Conservation (phyloP, 2,113 vertebrate genomes). For the Typhlomys cinereus region DNA sequence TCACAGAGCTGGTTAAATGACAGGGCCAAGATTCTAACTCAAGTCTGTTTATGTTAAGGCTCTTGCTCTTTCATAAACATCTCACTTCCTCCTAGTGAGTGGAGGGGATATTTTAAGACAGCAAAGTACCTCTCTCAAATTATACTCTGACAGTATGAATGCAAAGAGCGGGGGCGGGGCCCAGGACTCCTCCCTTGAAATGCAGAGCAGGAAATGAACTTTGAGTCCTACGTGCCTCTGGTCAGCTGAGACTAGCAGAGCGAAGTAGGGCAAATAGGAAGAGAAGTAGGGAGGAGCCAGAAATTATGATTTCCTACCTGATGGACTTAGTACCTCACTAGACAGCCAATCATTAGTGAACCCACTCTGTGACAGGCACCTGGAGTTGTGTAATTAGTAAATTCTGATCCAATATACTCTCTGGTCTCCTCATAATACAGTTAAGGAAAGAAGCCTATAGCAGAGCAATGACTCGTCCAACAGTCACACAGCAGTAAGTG, state of each 20-base stretch:
- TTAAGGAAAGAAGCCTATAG: neutral
- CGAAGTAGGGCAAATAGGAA: neutral
- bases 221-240: neutral
- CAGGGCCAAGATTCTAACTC: neutral
- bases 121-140: conserved; percentile 25
- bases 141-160: neutral
- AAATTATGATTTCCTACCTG: neutral
- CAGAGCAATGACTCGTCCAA: neutral
- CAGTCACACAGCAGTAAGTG: neutral
- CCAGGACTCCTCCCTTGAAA: neutral
- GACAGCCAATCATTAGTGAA: neutral
- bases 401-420: neutral
- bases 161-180: neutral
- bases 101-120: neutral
- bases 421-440: neutral
- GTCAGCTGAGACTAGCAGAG: neutral
- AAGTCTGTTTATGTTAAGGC: neutral
- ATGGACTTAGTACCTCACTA: neutral
- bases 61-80: neutral
- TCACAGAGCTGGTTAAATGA: neutral
- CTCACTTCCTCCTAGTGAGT: neutral
- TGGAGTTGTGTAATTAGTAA: neutral
- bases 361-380: neutral
- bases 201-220: conserved; percentile 21
- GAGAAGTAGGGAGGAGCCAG: neutral